Base-by-base conservation (phyloP, 2,888 invertebrate genomes). In the Trachelus troglodyta region DNA sequence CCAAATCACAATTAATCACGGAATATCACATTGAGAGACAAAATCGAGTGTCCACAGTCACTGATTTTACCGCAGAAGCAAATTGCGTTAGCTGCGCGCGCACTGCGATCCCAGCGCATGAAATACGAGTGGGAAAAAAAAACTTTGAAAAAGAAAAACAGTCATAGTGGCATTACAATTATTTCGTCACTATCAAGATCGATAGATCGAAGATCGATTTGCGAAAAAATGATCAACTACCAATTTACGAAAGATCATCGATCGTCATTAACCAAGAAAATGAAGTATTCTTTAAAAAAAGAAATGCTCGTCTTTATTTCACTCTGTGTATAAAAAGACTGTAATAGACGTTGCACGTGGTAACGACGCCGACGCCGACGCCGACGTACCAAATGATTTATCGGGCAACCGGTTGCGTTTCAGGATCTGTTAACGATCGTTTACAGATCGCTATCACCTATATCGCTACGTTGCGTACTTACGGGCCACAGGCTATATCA, bases 361-460 rank as follows among this genome's bases (percentile, higher is more conserved):
- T 56, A 56, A 56, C 23, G 56, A 56, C 56, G 56, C 56, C 56
- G 56, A 40, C 40, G 15, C 37, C 37, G 37, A 40, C 40, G 56
- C 23, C 40, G 15, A 40, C 1, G 40, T 40, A 40, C 56, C 23
- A 23, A 56, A 56, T 86, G 85, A 86, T 86, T 86, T 86, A 86
- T 86, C 85, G 79, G 23, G 9, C 23, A 56, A 56, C 56, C 56
- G 56, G 56, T 56, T 56, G 23, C 77, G 79, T 81, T 84, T 83
- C 85, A 80, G 77, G 81, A 80, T 84, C 81, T 56, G 76, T 81
- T 86, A 86, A 86, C 82, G 85, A 86, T 83, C 83, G 80, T 82
- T 83, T 79, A 81, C 81, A 79, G 81, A 85, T 86, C 83, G 73
- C 79, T 83, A 86, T 84, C 82, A 76, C 75, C 81, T 73, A 81